Evolutionary conservation across 1,140 invertebrate species (phyloP).

Genomic region (Sogatella furcifera): DNA sequence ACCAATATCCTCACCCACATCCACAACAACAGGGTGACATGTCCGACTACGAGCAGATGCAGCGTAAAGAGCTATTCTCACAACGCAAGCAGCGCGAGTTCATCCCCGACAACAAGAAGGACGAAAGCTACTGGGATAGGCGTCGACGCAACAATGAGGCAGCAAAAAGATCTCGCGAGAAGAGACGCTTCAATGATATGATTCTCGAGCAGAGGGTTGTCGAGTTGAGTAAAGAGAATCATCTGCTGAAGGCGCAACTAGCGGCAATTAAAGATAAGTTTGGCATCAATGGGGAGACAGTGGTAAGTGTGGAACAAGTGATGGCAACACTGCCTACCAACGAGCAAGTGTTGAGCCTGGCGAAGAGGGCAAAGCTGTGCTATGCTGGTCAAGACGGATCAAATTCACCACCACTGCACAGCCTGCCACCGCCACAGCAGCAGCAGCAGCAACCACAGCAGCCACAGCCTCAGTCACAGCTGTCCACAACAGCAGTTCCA

Average conservation of each 20-base stretch:
- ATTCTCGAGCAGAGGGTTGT: constrained; percentile 87
- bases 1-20: constrained; percentile 21
- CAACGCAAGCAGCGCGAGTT: constrained; percentile 92
- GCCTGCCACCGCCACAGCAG: constrained; percentile 36
- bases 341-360: constrained; percentile 70
- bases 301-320: constrained; percentile 80
- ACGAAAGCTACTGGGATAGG: constrained; percentile 95
- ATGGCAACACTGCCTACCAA: constrained; percentile 67
- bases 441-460: constrained; percentile 28
- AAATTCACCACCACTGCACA: constrained; percentile 26
- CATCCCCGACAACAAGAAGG: constrained; percentile 93
- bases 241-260: constrained; percentile 83
- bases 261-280: constrained; percentile 88
- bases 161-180: constrained; percentile 87
- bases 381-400: constrained; percentile 14
- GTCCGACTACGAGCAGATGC: constrained; percentile 25
- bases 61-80: constrained; percentile 66
- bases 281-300: constrained; percentile 73
- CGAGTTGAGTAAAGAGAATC: constrained; percentile 90
- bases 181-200: constrained; percentile 93
- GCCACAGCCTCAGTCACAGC: constrained; percentile 50
- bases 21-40: constrained; percentile 12
- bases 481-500: constrained; percentile 39
- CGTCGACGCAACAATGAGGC: constrained; percentile 92
- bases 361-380: constrained; percentile 63